Conservation (phyloP, 2,888 invertebrate genomes). For the Argyresthia albistria region DNA sequence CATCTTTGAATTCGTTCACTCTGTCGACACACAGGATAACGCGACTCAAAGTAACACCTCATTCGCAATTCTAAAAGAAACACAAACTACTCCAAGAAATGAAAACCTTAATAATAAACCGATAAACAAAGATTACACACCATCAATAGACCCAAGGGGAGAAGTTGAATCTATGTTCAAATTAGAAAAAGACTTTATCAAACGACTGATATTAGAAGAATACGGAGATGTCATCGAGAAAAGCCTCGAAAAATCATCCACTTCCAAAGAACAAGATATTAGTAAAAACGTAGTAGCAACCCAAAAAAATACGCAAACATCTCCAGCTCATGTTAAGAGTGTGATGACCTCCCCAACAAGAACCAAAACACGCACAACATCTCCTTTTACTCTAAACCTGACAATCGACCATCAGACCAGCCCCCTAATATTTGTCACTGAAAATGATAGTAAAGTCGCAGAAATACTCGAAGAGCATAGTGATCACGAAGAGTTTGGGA, state of each 20-base stretch:
- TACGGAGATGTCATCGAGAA: conserved; percentile 53
- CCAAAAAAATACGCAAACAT: conserved; percentile 62
- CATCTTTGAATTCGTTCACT: conserved; percentile 54
- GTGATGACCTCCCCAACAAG: conserved; percentile 60
- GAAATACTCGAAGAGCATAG: conserved; percentile 25
- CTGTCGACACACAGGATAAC: conserved; percentile 49
- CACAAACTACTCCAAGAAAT: conserved; percentile 52
- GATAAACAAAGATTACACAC: conserved; percentile 54
- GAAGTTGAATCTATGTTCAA: conserved; percentile 51
- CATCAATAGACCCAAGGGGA: conserved; percentile 39
- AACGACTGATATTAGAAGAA: conserved; percentile 52
- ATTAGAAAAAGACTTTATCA: conserved; percentile 58
- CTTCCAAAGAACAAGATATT: conserved; percentile 28
- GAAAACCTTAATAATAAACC: conserved; percentile 35
- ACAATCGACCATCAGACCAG: conserved; percentile 50
- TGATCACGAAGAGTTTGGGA: conserved; percentile 32
- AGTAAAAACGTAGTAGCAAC: conserved; percentile 30
- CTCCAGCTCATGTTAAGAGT: conserved; percentile 52
- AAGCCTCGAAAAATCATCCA: conserved; percentile 45
- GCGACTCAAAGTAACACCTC: conserved; percentile 49
- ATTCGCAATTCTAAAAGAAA: conserved; percentile 49
- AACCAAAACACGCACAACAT: conserved; percentile 56
- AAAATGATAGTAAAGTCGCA: conserved; percentile 18
- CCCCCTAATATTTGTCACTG: conserved; percentile 29
- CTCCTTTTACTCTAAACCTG: conserved; percentile 35